Base-by-base conservation (phyloP, 2,888 invertebrate species). In the Drosophila tanythrix region DNA sequence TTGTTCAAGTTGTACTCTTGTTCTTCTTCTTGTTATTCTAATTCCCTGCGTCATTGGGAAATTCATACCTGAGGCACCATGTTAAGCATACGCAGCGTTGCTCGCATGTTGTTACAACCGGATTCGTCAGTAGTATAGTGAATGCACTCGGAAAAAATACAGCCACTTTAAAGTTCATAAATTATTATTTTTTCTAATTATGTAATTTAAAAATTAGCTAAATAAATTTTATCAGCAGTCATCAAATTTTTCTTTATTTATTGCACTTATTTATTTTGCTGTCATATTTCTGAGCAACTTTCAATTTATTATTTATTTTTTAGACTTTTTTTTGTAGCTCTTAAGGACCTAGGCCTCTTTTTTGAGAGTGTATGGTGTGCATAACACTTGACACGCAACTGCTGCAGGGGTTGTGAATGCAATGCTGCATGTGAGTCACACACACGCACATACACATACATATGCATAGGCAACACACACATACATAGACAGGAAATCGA, bases 21-120 rank as follows among this genome's bases (percentile, higher is more conserved):
- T 29, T 50, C 21, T 36, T 57, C 46, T 46, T 46, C 4, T 15
- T 46, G 46, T 21, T 33, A 33, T 33, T 33, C 11, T 11, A 33
- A 33, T 33, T 21, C 5, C 6, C 11, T 21, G 43, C 2, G 13
- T 7, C 13, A 15, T 35, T 48, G 61, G 66, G 70, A 58, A 72
- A 70, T 70, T 81, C 77, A 73, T 83, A 62, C 82, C 76, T 43
- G 65, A 63, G 68, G 58, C 63, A 63, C 52, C 55, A 70, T 73
- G 81, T 88, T 83, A 81, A 75, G 73, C 83, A 85, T 82, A 78
- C 82, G 89, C 60, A 63, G 43, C 56, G 64, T 73, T 76, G 55
- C 18, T 64, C 18, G 57, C 21, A 11, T 29, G n/a, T 36, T 11
- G 29, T n/a, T n/a, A 51, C 27, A 56, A 36, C 18, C 25, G 64